These are phyloP conservation scores for Cebidichthys violaceus DNA, from an alignment of 2,113 vertebrate species.

Conservation along the genomic window DNA sequence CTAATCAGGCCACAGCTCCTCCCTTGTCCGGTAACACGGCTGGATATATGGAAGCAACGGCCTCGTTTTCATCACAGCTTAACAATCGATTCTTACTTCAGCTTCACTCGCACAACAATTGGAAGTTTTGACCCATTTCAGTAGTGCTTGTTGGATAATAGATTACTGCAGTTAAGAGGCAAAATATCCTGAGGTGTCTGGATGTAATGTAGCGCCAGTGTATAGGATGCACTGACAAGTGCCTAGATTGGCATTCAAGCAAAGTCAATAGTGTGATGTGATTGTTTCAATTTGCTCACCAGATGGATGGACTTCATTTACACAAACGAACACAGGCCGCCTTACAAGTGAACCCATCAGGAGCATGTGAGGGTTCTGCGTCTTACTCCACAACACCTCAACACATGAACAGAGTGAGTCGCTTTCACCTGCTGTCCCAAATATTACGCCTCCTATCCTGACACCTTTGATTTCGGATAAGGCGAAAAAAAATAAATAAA, in stretches of 20 bases:
- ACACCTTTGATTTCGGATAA: no score
- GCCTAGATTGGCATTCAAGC: not conserved
- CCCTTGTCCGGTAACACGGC: constrained; percentile 24
- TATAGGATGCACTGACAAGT: not conserved
- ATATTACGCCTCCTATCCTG: no score
- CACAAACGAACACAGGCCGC: not conserved
- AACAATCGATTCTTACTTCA: constrained; percentile 39
- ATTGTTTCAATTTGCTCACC: not conserved
- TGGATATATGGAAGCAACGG: constrained; percentile 18
- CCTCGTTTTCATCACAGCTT: constrained; percentile 29
- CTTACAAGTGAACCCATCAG: not conserved
- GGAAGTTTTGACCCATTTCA: constrained; percentile 31
- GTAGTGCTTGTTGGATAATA: not conserved
- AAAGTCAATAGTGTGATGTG: not conserved
- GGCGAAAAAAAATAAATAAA: not conserved
- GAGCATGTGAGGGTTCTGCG: not conserved
- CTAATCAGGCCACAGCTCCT: constrained; percentile 60
- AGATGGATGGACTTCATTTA: not conserved
- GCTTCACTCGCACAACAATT: constrained; percentile 11
- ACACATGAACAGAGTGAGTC: not conserved
- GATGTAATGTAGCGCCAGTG: not conserved
- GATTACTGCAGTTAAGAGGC: constrained; percentile 2
- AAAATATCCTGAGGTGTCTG: constrained; percentile 1
- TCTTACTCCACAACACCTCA: not conserved
- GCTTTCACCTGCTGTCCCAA: no score